These are phyloP conservation scores for Halictus rubicundus DNA, from an alignment of 1,140 invertebrate genomes.

Conservation along the genomic window DNA sequence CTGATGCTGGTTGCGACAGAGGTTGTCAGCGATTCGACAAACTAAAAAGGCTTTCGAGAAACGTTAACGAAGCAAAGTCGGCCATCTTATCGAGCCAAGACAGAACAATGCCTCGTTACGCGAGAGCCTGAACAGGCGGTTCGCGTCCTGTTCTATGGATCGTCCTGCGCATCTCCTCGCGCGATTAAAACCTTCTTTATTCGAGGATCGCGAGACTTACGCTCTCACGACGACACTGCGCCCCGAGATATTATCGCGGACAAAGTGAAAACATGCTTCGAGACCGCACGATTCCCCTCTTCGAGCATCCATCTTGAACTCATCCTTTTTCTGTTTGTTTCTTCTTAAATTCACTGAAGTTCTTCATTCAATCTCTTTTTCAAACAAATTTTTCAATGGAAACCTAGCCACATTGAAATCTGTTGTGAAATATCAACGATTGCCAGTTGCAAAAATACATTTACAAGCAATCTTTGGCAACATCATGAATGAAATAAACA, in stretches of 20 bases:
- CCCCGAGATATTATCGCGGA: constrained; percentile 27
- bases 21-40: constrained; percentile 9
- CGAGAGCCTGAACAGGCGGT: background rate
- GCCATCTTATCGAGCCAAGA: constrained; percentile 34
- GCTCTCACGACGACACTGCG: constrained; percentile 1
- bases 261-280: background rate
- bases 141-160: background rate
- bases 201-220: constrained; percentile 14
- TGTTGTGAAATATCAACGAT: no score
- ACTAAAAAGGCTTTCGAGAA: constrained; percentile 37
- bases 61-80: constrained; percentile 48
- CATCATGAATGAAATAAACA: no score
- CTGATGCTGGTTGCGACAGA: background rate
- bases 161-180: constrained; percentile 17
- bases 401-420: no score
- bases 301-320: background rate
- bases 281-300: background rate
- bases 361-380: no score
- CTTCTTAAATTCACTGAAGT: no score
- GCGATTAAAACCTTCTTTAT: constrained; percentile 45
- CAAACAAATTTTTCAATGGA: no score
- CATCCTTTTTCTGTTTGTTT: background rate
- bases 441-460: no score
- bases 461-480: no score
- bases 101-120: constrained; percentile 53